These are phyloP conservation scores for Hyppa rectilinea DNA, from an alignment of 2,888 invertebrate species.

Conservation along the genomic window DNA sequence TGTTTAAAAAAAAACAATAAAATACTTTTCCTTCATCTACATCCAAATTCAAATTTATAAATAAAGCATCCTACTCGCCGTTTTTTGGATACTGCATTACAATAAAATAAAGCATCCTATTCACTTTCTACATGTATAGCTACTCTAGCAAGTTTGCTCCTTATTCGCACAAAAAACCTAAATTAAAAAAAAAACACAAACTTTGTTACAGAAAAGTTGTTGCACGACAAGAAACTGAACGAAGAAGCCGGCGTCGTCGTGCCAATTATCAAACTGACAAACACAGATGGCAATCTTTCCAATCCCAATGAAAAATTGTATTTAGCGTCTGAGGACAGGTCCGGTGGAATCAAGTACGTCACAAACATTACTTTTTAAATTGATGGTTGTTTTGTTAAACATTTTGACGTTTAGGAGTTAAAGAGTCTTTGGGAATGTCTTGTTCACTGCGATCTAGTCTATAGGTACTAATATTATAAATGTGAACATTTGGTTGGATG, in stretches of 20 bases:
- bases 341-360: slow-evolving; percentile 61
- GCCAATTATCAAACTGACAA: slow-evolving; percentile 67
- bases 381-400: neutral
- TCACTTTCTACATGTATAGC: too few species aligned
- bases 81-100: too few species aligned
- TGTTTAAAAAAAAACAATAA: too few species aligned
- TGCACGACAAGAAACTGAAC: slow-evolving; percentile 55
- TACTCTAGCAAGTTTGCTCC: too few species aligned
- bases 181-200: slow-evolving; percentile 5
- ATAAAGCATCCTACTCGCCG: too few species aligned
- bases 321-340: slow-evolving; percentile 37
- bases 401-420: neutral
- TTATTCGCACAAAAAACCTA: neutral
- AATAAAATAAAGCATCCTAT: too few species aligned
- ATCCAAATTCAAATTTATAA: too few species aligned
- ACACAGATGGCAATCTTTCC: slow-evolving; percentile 57
- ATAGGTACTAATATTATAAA: too few species aligned
- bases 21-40: too few species aligned
- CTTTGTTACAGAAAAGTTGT: slow-evolving; percentile 51
- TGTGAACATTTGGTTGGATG: too few species aligned
- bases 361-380: neutral
- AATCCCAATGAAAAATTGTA: slow-evolving; percentile 48
- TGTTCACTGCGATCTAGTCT: neutral
- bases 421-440: neutral
- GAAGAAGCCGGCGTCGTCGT: slow-evolving; percentile 34